phyloP scores from a whole-genome alignment of 1,140 invertebrate genomes.

The Dryas iulia region DNA sequence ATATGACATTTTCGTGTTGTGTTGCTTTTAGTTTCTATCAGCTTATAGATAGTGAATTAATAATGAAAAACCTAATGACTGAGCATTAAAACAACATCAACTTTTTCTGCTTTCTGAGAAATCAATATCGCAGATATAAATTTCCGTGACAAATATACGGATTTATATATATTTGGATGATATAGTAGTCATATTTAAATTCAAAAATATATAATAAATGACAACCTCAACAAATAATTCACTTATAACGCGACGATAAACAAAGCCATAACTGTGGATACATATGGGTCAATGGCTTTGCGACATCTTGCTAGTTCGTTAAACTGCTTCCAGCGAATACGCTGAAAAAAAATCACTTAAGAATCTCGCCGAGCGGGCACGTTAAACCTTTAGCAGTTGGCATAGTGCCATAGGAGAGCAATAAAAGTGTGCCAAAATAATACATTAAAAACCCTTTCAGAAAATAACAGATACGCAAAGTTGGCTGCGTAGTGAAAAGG shows the following conservation, averaged over 20 bases:
- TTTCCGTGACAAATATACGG: too few relatives aligned
- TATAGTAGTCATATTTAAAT: too few relatives aligned
- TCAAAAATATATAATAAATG: too few relatives aligned
- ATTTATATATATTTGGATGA: too few relatives aligned
- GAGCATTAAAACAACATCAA: too few relatives aligned
- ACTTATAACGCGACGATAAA: constrained; percentile 47
- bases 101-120: too few relatives aligned
- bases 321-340: constrained; percentile 54
- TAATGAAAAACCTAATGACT: too few relatives aligned
- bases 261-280: constrained; percentile 63
- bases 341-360: constrained; percentile 68
- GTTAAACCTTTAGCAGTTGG: constrained; percentile 68
- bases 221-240: constrained; percentile 29
- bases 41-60: too few relatives aligned
- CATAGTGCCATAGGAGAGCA: constrained; percentile 50
- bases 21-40: not conserved
- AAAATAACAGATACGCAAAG: constrained; percentile 50
- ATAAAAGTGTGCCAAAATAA: constrained; percentile 69
- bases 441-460: constrained; percentile 64
- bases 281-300: constrained; percentile 66
- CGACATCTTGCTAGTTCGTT: constrained; percentile 71
- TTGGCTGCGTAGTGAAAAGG: constrained; percentile 10
- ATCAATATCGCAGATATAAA: too few relatives aligned
- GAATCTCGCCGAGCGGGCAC: constrained; percentile 57
- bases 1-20: too few relatives aligned